Evolutionary conservation across 1,140 invertebrate genomes (phyloP), one percentile per base, ranked within the genome.

Genomic region (Paralvinella palmiformis): DNA sequence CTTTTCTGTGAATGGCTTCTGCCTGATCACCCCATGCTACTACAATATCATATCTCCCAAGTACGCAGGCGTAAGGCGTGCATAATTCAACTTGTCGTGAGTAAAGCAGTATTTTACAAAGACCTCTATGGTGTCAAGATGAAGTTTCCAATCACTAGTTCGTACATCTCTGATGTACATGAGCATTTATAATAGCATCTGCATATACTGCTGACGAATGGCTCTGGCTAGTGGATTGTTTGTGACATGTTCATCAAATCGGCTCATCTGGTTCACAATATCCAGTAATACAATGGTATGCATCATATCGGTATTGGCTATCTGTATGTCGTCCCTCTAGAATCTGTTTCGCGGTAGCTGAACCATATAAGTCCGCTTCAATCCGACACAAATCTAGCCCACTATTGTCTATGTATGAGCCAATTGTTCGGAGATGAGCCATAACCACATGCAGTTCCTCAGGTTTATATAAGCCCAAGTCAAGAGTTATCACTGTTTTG

Each of bases 71-170:
- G 17, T 56, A 27, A 22, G 24, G 7, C 53, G 53, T 7, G 53
- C 53, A 56, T 29, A 56, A 27, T 56, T 56, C 3, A 56, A 33
- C 3, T 29, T 27, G 53, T 56, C 24, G 1, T 56, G 24, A 1
- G 53, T 29, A 56, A 56, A 56, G 0, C 22, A 56, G 24, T 56
- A 56, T 56, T 56, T 56, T n/a, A 56, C 6, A 56, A 56, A 33
- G n/a, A 29, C 1, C 31, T 56, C 53, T 56, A 31, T 0, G 53
- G 24, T 29, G 22, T 29, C 53, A 17, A 56, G 31, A 56, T 56
- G 31, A 27, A 27, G 31, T 1, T 56, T 33, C 1, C 53, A 56
- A 0, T 56, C 53, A 7, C 53, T 29, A 29, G 53, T 1, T 29
- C 24, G 53, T 48, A 48, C 45, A 22, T n/a, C 1, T 7, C 45